Base-by-base conservation (phyloP, 2,888 invertebrate species). In the Blera fallax region DNA sequence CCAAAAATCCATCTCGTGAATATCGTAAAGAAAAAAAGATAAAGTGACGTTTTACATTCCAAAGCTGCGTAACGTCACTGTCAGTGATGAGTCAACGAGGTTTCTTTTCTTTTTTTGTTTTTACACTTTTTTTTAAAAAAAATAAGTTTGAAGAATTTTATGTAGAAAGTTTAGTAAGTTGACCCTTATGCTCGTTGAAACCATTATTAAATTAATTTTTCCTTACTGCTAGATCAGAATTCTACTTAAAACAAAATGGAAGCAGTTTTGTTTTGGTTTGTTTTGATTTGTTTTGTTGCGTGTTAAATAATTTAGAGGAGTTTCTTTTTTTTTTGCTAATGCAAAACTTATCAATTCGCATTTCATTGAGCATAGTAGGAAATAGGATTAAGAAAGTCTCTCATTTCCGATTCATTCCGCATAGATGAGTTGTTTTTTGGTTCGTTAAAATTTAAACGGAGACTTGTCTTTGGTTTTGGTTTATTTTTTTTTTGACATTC, bases 21-120 rank as follows among this genome's bases (percentile, higher is more conserved):
- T 58, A 52, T 45, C 29, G 32, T 45, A 50, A 70, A 72, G 72
- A 72, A 90, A 90, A 88, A 90, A 90, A 90, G 90, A 90, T 88
- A 89, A 89, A 87, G 88, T 90, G 73, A 89, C 88, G 89, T 90
- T 90, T 87, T 90, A 90, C 89, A 88, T 90, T 84, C 90, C 90
- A 88, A 90, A 90, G 87, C 89, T 90, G 87, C 89, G 90, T 78
- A 89, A 89, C 56, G 79, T 78, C 85, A 88, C 87, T 88, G 87
- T 87, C 88, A 90, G 88, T 87, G 85, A 85, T 32, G 81, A 81
- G 40, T 58, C 81, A 81, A 77, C 88, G 90, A 90, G 90, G 90
- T 90, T 90, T 89, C 90, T 89, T 89, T 87, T 78, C 72, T 10
- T 11, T 24, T 48, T 11, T 16, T 10, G 1, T 16, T 16, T 50